These are phyloP conservation scores for Todus mexicanus DNA, from an alignment of 2,797 vertebrate genomes.

Conservation along the genomic window DNA sequence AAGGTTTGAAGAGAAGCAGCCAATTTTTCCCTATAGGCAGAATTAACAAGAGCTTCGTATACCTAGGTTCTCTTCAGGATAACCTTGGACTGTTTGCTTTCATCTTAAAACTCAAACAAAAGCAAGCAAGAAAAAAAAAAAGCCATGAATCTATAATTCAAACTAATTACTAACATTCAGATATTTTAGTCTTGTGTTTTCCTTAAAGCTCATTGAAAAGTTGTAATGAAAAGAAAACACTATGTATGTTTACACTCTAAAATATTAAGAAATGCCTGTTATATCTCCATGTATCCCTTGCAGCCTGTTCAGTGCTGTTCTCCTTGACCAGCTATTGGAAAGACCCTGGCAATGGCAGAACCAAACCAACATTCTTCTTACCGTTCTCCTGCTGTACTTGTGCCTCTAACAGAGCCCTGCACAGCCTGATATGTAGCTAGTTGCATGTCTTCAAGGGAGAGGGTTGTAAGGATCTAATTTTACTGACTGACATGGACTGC, in stretches of 20 bases:
- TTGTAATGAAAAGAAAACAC: neutral
- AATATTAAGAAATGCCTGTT: neutral
- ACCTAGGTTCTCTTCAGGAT: conserved; percentile 32
- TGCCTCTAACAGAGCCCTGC: neutral
- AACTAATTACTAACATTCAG: neutral
- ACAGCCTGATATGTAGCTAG: conserved; percentile 23
- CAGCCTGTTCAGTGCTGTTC: neutral
- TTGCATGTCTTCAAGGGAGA: conserved; percentile 27
- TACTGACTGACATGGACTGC: conserved; percentile 50
- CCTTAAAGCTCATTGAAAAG: conserved; percentile 10
- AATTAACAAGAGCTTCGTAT: conserved; percentile 13
- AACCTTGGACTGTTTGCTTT: conserved; percentile 48
- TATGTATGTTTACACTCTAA: neutral
- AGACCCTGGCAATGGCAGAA: neutral
- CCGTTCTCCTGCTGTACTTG: neutral
- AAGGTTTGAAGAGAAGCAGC: neutral
- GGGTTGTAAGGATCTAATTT: conserved; percentile 68
- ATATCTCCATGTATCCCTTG: neutral
- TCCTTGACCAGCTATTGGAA: neutral
- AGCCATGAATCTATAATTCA: conserved; percentile 5
- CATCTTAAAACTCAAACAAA: conserved; percentile 27
- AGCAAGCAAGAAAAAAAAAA: conserved; percentile 28
- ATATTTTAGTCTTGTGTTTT: neutral
- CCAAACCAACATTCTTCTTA: neutral
- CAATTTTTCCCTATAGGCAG: neutral